Base-by-base conservation (phyloP, 2,888 invertebrate genomes). In the Phyllotreta cruciferae region DNA sequence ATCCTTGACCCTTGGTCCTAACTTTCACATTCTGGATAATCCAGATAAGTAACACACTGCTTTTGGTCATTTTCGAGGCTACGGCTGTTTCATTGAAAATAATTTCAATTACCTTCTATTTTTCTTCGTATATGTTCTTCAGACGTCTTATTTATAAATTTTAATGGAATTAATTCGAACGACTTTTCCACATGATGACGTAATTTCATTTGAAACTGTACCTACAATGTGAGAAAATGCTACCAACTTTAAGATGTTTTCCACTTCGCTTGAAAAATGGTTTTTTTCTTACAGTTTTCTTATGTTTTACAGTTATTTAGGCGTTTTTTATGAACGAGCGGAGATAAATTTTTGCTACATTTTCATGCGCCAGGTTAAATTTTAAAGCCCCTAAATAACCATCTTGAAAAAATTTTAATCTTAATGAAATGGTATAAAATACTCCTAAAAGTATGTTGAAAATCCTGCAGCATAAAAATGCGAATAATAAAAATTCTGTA, bases 1-100 rank as follows among this genome's bases (percentile, higher is more conserved):
- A 56, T 56, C 56, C 44, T 52, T 52, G 52, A 52, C 52, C 52
- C 52, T 56, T 56, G 37, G 44, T 44, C 56, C 44, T 56, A 36
- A 56, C 44, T 56, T 37, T 56, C 37, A 56, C 36, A 36, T 56
- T 45, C 56, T 45, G 11, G 44, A 44, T 56, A 45, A 45, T 42
- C 44, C 36, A 56, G 56, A 56, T 56, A 45, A 56, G 56, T 56
- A 44, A 13, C 44, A 44, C n/a, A 56, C 35, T 44, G 56, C 56
- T 24, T 8, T 44, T 14, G 14, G 24, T 13, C 10, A 24, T 45
- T 44, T 55, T 10, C 36, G 36, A 14, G 7, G 54, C 11, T 13
- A 56, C 13, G 36, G 45, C 44, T 37, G 41, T 56, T 56, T 45
- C 10, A 56, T 56, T 56, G 56, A 36, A 56, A 56, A 56, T 56